Evolutionary conservation across 2,113 vertebrate genomes (phyloP), one percentile per base, ranked within the genome.

Genomic region (Cepphus grylle): DNA sequence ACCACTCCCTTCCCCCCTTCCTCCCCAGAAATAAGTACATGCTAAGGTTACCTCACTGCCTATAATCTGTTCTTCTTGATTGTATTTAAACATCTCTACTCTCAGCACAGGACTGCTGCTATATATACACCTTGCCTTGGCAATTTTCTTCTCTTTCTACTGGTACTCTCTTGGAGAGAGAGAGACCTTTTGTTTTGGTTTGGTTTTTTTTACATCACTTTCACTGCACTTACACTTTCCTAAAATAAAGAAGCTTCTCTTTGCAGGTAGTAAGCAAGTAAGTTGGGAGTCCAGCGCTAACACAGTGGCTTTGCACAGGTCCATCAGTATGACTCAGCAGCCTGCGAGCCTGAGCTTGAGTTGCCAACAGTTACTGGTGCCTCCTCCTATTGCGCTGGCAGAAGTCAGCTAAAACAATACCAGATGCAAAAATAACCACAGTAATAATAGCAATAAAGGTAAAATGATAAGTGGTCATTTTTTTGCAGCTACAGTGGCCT

Each of bases 251-350:
- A 52, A 76, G 27, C 47, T 56, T 90, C 26, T 63, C 38, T 58
- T 93, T 85, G 81, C 38, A 80, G 16, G 36, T 58, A 61, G 32
- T 56, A 52, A 93, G 66, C 40, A 79, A 63, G 86, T 76, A 76
- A 72, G 30, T 56, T 69, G 67, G 63, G 50, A 88, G 47, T 32
- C 55, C 53, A 59, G 42, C 58, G 59, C 27, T 42, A 50, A 80
- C n/a, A 8, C 8, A 34, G 23, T 80, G 66, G 26, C 53, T 80
- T 85, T 90, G 66, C 59, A 63, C n/a, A 82, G 69, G 74, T 81
- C 70, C 8, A 1, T 88, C 87, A 71, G 29, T 70, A 38, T 94
- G 91, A 91, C 86, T 97, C 93, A 96, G 94, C 91, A 96, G 71
- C 45, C 74, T 91, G 66, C 61, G 61, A 84, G 53, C 62, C 73